Conservation (phyloP, 2,113 vertebrate genomes). For the Xiphias gladius region DNA sequence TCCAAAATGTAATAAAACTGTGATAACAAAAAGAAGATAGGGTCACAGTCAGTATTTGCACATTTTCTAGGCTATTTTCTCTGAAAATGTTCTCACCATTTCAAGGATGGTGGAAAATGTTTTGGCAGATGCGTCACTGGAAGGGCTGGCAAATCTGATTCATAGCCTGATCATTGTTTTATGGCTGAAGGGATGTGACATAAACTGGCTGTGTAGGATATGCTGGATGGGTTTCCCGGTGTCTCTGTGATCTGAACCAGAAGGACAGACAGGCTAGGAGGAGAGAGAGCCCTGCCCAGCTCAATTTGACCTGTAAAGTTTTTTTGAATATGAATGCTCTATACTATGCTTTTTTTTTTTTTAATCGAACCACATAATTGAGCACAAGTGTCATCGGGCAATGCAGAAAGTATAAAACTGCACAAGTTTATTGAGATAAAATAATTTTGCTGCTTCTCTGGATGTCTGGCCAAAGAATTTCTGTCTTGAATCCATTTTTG, state of each 20-base stretch:
- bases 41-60: neutral
- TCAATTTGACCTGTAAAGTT: slow-evolving; percentile 23
- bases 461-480: neutral
- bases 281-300: neutral
- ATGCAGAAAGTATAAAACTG: neutral
- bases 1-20: slow-evolving; percentile 28
- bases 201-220: slow-evolving; percentile 40
- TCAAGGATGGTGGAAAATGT: slow-evolving; percentile 13
- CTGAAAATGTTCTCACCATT: slow-evolving; percentile 16
- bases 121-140: slow-evolving; percentile 45
- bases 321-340: slow-evolving; percentile 37
- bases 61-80: slow-evolving; percentile 19
- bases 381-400: neutral
- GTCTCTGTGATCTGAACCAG: slow-evolving; percentile 48
- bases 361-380: neutral
- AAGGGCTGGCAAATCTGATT: slow-evolving; percentile 36
- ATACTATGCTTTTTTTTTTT: too few species aligned
- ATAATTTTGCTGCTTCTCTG: neutral
- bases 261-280: slow-evolving; percentile 4
- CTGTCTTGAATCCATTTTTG: neutral
- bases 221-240: slow-evolving; percentile 21
- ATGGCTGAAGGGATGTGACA: slow-evolving; percentile 55
- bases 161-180: slow-evolving; percentile 46
- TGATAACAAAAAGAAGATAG: slow-evolving; percentile 3
- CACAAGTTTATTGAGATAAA: neutral